Evolutionary conservation across 2,888 invertebrate species (phyloP).

Genomic region (Ornithoptera priamus): DNA sequence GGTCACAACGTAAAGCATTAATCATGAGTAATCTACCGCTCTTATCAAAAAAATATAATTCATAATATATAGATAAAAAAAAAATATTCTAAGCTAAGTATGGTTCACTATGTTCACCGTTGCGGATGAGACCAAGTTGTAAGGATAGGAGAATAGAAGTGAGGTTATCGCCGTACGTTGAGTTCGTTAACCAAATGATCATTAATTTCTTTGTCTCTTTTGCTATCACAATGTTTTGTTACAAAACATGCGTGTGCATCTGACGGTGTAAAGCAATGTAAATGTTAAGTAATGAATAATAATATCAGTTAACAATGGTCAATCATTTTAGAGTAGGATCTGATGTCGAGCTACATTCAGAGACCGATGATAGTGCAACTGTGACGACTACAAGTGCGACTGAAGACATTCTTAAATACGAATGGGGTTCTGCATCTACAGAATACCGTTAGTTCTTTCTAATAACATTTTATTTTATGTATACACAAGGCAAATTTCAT

Average conservation of each 20-base stretch:
- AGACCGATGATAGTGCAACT: slow-evolving; percentile 53
- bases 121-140: not conserved
- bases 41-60: not conserved
- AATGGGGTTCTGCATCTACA: slow-evolving; percentile 50
- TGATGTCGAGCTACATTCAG: slow-evolving; percentile 56
- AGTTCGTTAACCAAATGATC: not conserved
- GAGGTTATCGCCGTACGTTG: not conserved
- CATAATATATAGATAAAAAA: not conserved
- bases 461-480: not conserved
- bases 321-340: slow-evolving; percentile 73
- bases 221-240: not conserved
- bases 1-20: not conserved
- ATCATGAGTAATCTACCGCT: not conserved
- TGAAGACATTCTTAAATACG: slow-evolving; percentile 46
- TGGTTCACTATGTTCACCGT: not conserved
- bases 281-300: slow-evolving; percentile 3
- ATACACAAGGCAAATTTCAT: not conserved
- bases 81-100: not conserved
- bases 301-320: not conserved
- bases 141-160: not conserved
- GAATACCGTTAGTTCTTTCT: slow-evolving; percentile 54
- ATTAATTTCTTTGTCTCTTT: not conserved
- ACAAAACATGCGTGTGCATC: not conserved
- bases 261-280: not conserved
- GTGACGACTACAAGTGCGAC: slow-evolving; percentile 48